Base-by-base conservation (phyloP, 1,140 invertebrate species). In the Ceratosolen solmsi region DNA sequence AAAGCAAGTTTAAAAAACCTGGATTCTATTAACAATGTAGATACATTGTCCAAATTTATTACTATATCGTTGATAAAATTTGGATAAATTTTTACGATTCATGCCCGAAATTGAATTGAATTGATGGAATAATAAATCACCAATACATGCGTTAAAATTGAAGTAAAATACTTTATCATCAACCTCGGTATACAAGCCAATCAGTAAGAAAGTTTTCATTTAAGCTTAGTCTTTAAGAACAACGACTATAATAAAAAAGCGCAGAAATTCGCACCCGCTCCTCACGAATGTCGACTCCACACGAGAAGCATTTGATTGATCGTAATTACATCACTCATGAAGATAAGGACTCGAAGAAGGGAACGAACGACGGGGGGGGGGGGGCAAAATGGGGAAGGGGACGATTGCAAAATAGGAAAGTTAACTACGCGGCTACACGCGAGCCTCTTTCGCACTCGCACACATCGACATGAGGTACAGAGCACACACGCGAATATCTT, bases 371-470 rank as follows among this genome's bases (percentile, higher is more conserved):
- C 20, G 27, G 30, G 9, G 76, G 4, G 58, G 17, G 58, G 9
- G 20, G 9, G 63, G 20, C 27, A 25, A 56, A 33, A 63, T 49
- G 74, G 71, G 41, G 51, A 60, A 68, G 25, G 73, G 22, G 56
- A 58, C 54, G 63, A 75, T 81, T 75, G 58, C 60, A 60, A 81
- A 81, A 81, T 81, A 75, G 79, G 72, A 81, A 81, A 84, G 80
- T 84, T 85, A 85, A 85, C 84, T 85, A 85, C 81, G 76, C 27
- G 78, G 78, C 82, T 85, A 85, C 84, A 86, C 84, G 86, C 86
- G 80, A 86, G 75, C 25, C 60, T 51, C 77, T 79, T 46, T 72
- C 51, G 68, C 30, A 33, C 49, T 56, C n/a, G 7, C 22, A 13
- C 63, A 38, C 33, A 38, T 7, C 33, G 33, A 38, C n/a, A 33